phyloP scores from a whole-genome alignment of 2,113 vertebrate species.

The Ploceus nigricollis region DNA sequence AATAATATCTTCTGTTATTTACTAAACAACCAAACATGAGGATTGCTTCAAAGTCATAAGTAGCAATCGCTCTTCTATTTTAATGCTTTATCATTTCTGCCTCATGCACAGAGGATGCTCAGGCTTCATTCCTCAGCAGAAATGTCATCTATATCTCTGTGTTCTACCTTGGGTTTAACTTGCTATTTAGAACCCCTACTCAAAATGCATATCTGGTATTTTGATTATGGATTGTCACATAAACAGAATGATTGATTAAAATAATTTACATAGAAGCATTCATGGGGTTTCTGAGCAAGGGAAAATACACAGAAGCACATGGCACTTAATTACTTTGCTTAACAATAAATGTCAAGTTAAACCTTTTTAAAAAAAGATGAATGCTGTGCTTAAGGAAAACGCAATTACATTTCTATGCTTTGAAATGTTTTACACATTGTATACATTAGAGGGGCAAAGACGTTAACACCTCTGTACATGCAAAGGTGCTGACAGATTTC shows the following conservation, averaged over 20 bases:
- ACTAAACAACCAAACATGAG: conserved; percentile 21
- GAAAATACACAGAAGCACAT: conserved; percentile 41
- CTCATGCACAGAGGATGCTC: not conserved
- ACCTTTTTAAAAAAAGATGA: conserved; percentile 53
- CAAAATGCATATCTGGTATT: conserved; percentile 54
- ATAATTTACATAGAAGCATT: conserved; percentile 64
- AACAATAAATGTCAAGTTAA: conserved; percentile 67
- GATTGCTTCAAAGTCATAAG: conserved; percentile 9
- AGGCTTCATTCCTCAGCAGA: not conserved
- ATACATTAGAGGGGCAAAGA: conserved; percentile 3
- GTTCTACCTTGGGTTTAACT: conserved; percentile 7
- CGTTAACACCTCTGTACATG: conserved; percentile 12
- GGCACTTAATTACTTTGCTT: conserved; percentile 65
- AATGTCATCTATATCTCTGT: not conserved
- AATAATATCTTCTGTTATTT: conserved; percentile 28
- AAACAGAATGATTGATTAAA: conserved; percentile 63
- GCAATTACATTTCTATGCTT: conserved; percentile 41
- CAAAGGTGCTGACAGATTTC: conserved; percentile 39
- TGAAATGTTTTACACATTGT: conserved; percentile 54
- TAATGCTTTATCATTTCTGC: not conserved
- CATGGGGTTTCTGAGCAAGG: conserved; percentile 20
- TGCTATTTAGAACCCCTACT: conserved; percentile 24
- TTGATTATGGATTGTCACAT: conserved; percentile 63
- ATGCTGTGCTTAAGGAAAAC: conserved; percentile 40
- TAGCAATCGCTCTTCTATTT: not conserved